phyloP scores from a whole-genome alignment of 1,140 invertebrate species.

The Dendrolimus punctatus region DNA sequence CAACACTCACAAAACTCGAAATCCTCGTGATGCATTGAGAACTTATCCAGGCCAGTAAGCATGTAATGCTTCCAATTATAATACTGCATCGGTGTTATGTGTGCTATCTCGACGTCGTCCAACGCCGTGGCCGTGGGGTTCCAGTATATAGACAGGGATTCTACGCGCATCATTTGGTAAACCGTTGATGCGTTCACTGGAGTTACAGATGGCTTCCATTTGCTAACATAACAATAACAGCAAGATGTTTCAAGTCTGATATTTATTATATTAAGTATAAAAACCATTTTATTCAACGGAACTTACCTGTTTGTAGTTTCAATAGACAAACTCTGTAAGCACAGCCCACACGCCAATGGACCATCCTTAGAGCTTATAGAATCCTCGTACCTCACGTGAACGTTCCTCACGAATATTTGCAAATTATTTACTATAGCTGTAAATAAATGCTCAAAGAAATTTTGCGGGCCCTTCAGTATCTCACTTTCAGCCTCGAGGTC shows the following conservation, averaged over 20 bases:
- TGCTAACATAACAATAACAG: slow-evolving; percentile 61
- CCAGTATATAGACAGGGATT: slow-evolving; percentile 85
- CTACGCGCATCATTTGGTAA: slow-evolving; percentile 84
- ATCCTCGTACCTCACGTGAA: slow-evolving; percentile 90
- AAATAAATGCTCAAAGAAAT: slow-evolving; percentile 81
- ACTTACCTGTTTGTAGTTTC: slow-evolving; percentile 86
- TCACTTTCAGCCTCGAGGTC: slow-evolving; percentile 70
- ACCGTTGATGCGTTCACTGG: slow-evolving; percentile 76
- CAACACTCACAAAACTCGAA: slow-evolving; percentile 82
- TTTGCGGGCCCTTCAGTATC: slow-evolving; percentile 68
- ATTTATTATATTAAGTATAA: not conserved
- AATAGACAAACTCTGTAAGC: slow-evolving; percentile 83
- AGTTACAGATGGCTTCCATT: slow-evolving; percentile 85
- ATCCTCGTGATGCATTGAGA: slow-evolving; percentile 78
- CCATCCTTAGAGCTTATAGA: slow-evolving; percentile 76
- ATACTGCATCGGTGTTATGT: slow-evolving; percentile 74
- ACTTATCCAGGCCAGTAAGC: slow-evolving; percentile 82
- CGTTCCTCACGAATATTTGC: slow-evolving; percentile 84
- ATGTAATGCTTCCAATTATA: slow-evolving; percentile 80
- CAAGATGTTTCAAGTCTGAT: not conserved
- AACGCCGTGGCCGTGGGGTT: slow-evolving; percentile 76
- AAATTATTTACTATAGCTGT: slow-evolving; percentile 86
- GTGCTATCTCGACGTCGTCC: slow-evolving; percentile 56
- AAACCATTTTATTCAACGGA: not conserved
- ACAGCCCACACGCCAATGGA: slow-evolving; percentile 83